Evolutionary conservation across 2,113 vertebrate genomes (phyloP).

Genomic region (Panthera tigris): DNA sequence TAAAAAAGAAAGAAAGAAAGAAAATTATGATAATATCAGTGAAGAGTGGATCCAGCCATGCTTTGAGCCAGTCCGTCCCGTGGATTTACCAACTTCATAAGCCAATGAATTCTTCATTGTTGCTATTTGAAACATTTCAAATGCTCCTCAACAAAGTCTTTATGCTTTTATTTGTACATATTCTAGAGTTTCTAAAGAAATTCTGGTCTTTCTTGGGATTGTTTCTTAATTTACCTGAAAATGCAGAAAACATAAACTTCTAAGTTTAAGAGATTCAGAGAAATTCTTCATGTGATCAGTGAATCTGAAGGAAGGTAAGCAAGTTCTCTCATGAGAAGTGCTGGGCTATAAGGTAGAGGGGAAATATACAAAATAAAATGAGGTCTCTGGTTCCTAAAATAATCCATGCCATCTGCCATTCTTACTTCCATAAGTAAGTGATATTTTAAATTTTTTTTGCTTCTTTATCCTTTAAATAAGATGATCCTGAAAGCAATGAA

Average conservation of each 20-base stretch:
- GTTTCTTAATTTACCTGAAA: constrained; percentile 50
- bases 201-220: not conserved
- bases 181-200: not conserved
- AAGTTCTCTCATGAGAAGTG: not conserved
- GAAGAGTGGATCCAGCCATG: not conserved
- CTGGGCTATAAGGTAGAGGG: not conserved
- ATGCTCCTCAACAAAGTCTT: not conserved
- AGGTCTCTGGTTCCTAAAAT: not conserved
- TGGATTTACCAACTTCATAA: not conserved
- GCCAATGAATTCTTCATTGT: not conserved
- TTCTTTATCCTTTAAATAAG: not conserved
- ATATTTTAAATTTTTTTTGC: not conserved
- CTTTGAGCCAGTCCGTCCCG: not conserved
- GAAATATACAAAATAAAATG: not conserved
- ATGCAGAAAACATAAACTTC: constrained; percentile 57
- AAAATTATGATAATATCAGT: not conserved
- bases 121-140: not conserved
- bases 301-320: constrained; percentile 81
- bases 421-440: not conserved
- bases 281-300: constrained; percentile 80
- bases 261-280: constrained; percentile 59
- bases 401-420: not conserved
- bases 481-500: not conserved
- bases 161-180: constrained; percentile 63
- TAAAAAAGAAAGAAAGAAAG: not conserved